phyloP scores from a whole-genome alignment of 1,140 invertebrate species.

The Papilio aristodemus region DNA sequence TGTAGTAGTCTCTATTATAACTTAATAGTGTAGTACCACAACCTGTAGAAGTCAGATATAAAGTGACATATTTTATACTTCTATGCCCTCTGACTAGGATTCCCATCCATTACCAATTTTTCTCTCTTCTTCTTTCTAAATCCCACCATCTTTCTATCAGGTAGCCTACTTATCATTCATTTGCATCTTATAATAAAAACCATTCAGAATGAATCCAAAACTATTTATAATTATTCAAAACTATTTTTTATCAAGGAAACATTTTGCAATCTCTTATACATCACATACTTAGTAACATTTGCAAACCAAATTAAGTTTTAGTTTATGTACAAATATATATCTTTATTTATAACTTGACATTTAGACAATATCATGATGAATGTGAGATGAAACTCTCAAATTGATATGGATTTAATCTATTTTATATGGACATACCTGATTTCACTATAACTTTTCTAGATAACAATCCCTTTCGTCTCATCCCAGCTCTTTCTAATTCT shows the following conservation, averaged over 20 bases:
- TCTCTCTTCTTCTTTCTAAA: no score
- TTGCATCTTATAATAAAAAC: no score
- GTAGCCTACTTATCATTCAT: no score
- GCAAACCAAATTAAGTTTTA: constrained; percentile 2
- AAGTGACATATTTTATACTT: no score
- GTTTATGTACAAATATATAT: neutral
- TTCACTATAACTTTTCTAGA: constrained; percentile 84
- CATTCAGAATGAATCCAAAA: neutral
- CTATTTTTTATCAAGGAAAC: constrained; percentile 1
- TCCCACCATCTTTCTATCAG: no score
- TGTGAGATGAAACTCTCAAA: constrained; percentile 14
- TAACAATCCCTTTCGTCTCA: constrained; percentile 94
- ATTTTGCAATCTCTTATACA: neutral
- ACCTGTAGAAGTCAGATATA: no score
- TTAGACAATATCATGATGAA: neutral
- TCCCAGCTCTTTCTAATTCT: constrained; percentile 97
- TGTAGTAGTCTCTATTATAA: no score
- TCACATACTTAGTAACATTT: neutral
- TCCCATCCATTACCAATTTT: no score
- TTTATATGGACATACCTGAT: constrained; percentile 67
- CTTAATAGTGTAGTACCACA: no score
- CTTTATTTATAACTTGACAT: constrained; percentile 8
- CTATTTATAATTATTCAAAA: neutral
- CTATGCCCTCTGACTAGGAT: no score
- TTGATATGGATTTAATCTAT: neutral